phyloP scores from a whole-genome alignment of 2,888 invertebrate genomes.

The Morpho helenor region DNA sequence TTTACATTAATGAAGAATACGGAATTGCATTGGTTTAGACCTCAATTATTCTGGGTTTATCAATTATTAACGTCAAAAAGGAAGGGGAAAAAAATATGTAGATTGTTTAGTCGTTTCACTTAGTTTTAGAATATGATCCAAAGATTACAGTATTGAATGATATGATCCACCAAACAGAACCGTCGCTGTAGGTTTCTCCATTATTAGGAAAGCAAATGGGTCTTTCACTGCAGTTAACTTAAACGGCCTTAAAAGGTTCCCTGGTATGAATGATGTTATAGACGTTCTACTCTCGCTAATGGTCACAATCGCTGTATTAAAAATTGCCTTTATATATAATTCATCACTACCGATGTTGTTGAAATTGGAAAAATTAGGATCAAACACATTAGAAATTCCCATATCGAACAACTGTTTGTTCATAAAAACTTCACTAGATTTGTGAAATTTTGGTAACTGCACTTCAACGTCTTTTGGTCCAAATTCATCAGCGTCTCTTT shows the following conservation, averaged over 20 bases:
- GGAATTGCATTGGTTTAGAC: too few species aligned
- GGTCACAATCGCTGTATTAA: background rate
- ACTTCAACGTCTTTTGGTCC: slow-evolving; percentile 81
- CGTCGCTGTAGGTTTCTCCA: slow-evolving; percentile 3
- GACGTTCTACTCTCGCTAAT: background rate
- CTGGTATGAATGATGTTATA: background rate
- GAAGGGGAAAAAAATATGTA: too few species aligned
- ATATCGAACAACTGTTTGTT: slow-evolving; percentile 78
- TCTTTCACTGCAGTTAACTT: too few species aligned
- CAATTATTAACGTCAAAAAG: too few species aligned
- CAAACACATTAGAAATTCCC: slow-evolving; percentile 84
- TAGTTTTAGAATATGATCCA: background rate
- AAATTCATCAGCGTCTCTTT: slow-evolving; percentile 62
- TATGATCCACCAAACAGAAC: background rate
- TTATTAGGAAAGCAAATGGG: slow-evolving; percentile 1
- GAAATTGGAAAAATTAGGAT: slow-evolving; percentile 30
- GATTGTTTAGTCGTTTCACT: too few species aligned
- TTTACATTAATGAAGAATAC: too few species aligned
- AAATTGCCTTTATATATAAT: background rate
- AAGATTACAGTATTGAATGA: too few species aligned
- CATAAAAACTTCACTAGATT: slow-evolving; percentile 79
- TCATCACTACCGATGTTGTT: background rate
- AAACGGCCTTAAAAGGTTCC: accelerated
- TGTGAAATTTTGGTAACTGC: slow-evolving; percentile 80
- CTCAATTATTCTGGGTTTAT: too few species aligned